Evolutionary conservation across 2,888 invertebrate species (phyloP).

Genomic region (Cryptophagus acutangulus): DNA sequence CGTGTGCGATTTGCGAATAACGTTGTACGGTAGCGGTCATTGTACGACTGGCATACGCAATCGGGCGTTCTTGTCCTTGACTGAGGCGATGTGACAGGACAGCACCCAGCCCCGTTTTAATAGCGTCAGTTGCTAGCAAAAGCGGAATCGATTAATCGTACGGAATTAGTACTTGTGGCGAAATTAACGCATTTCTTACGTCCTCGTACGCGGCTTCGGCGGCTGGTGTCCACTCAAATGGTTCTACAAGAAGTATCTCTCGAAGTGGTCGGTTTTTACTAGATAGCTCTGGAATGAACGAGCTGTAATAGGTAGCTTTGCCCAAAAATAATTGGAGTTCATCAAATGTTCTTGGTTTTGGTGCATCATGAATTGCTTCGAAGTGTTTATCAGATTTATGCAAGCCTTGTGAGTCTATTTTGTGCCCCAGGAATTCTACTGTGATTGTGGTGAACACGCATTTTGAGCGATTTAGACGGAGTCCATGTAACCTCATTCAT

Average conservation of each 20-base stretch:
- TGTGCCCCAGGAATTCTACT: no score
- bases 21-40: conserved; percentile 13
- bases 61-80: conserved; percentile 10
- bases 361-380: conserved; percentile 18
- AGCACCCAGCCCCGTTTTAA: not conserved
- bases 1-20: conserved; percentile 19
- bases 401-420: no score
- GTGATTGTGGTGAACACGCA: conserved; percentile 4
- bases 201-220: conserved; percentile 14
- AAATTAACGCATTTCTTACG: conserved; percentile 15
- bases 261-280: conserved; percentile 17
- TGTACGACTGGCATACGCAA: conserved; percentile 18
- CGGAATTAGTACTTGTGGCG: conserved; percentile 20
- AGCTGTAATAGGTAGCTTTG: conserved; percentile 14
- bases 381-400: conserved; percentile 15
- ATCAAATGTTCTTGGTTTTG: conserved; percentile 13
- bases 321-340: conserved; percentile 17
- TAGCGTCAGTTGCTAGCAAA: conserved; percentile 19
- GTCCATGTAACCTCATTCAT: conserved; percentile 1
- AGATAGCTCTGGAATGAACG: conserved; percentile 19
- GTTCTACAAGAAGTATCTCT: conserved; percentile 9
- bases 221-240: conserved; percentile 15
- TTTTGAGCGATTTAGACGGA: conserved; percentile 3
- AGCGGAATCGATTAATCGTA: conserved; percentile 16
- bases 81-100: conserved; percentile 8